Base-by-base conservation (phyloP, 2,113 vertebrate species). In the Rhea americana region DNA sequence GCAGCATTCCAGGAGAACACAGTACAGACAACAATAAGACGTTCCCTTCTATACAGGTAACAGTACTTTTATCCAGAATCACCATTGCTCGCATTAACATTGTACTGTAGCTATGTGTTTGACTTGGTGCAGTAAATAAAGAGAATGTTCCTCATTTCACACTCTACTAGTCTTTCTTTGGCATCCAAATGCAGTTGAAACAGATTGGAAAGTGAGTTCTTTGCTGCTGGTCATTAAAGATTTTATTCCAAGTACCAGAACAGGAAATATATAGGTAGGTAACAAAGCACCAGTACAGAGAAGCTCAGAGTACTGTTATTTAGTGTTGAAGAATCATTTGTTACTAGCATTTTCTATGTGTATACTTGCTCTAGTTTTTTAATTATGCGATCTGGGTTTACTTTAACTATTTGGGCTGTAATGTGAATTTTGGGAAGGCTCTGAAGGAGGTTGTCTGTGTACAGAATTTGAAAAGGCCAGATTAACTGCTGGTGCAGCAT, bases 1-100 rank as follows among this genome's bases (percentile, higher is more conserved):
- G 99, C 62, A 99, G 99, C 97, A 99, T 99, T 97, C 99, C 99
- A 0, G 99, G 99, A 53, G 98, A 99, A 68, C 98, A 97, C 96
- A 99, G 98, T 93, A 98, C 98, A 1, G 99, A 99, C 61, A 99
- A 99, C 97, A 99, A 98, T 96, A 98, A 99, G 90, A 99, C 99
- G 0, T 99, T 99, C 97, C 99, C 99, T 25, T 98, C 99, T 45
- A 98, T 99, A 89, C 98, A 99, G 99, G 99, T 99, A 97, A 96
- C 62, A n/a, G 14, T 0, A 0, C 70, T 92, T 91, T 93, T 72
- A 75, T 86, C 75, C 8, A 0, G 53, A 71, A 71, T 91, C 85
- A 43, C 73, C 18, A 17, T 71, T 67, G 58, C 78, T 62, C 32
- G 0, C 30, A 3, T 39, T 20, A 41, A 10, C 9, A 0, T 32